Percentiles rank a stretch among this genome's conserved stretches.
Conservation (phyloP, 2,113 vertebrate genomes). For the Alces alces region DNA sequence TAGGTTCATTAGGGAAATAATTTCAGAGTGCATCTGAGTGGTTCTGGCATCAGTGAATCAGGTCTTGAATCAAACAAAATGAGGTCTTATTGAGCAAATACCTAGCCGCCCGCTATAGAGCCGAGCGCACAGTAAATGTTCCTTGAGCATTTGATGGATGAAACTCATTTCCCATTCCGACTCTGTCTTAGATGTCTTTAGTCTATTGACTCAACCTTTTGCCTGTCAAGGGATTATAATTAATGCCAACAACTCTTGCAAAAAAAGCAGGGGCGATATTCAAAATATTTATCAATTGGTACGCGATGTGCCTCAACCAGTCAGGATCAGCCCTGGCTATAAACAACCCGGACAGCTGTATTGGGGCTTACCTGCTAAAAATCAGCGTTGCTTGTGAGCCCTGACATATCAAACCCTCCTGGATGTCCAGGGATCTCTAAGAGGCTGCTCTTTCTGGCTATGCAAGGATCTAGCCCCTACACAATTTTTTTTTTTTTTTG, state of each 20-base stretch:
- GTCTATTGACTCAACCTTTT: background rate
- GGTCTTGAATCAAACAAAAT: background rate
- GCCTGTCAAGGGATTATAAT: background rate
- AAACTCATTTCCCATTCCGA: background rate
- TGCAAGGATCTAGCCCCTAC: background rate
- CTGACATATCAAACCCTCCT: background rate
- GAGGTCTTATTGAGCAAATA: background rate
- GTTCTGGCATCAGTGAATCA: background rate
- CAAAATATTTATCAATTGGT: conserved; percentile 36
- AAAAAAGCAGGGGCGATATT: background rate
- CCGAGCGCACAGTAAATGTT: background rate
- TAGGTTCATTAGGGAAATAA: background rate
- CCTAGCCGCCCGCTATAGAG: background rate
- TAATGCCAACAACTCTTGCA: background rate
- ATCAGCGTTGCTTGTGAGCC: background rate
- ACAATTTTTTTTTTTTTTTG: background rate
- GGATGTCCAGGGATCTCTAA: background rate
- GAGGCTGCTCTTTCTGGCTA: background rate
- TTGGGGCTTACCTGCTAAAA: background rate
- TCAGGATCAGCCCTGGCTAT: background rate
- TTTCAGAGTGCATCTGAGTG: background rate
- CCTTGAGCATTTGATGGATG: background rate
- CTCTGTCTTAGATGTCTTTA: background rate
- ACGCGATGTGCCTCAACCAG: background rate
- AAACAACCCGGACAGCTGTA: background rate